Base-by-base conservation (phyloP, 2,888 invertebrate genomes). In the Pachliopta kotzebuea region DNA sequence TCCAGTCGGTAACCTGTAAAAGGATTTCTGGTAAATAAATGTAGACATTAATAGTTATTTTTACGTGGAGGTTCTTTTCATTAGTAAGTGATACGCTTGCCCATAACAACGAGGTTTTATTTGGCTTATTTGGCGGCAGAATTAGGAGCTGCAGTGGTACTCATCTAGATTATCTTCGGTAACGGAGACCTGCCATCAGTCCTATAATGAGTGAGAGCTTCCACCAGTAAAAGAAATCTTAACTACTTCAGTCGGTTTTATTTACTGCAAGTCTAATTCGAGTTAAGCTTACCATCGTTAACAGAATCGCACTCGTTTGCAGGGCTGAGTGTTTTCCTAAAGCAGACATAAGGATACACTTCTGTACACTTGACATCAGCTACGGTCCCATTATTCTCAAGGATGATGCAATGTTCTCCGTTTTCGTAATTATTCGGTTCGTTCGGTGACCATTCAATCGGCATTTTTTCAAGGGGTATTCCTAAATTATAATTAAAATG, bases 311-410 rank as follows among this genome's bases (percentile, higher is more conserved):
- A 53, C 52, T 66, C 62, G 2, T 58, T 63, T 23, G 60, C 24
- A 9, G 56, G 56, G 0, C 11, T n/a, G 1, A 60, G 68, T 1
- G 57, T 66, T 54, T 62, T 63, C 57, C 67, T 69, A 61, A 62
- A 72, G 52, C 73, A 73, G 21, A 72, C 49, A 45, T 69, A 71
- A 0, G 73, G 69, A 49, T 62, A 66, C 9, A 62, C 49, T 2
- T 67, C 63, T 3, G 62, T 54, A 56, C 73, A 73, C 42, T 62
- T 58, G 1, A 71, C 70, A 29, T 70, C 71, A 0, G 65, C 68
- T 23, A 68, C 56, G 4, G 49, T 62, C 11, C 69, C 70, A 24
- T 59, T 65, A 7, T 50, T 26, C 3, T 55, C 45, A 9, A 70
- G 56, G 0, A 62, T 31, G 7, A 71, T 60, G 21, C 73, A 73